Evolutionary conservation across 1,140 invertebrate species (phyloP).

Genomic region (Bicyclus anynana): DNA sequence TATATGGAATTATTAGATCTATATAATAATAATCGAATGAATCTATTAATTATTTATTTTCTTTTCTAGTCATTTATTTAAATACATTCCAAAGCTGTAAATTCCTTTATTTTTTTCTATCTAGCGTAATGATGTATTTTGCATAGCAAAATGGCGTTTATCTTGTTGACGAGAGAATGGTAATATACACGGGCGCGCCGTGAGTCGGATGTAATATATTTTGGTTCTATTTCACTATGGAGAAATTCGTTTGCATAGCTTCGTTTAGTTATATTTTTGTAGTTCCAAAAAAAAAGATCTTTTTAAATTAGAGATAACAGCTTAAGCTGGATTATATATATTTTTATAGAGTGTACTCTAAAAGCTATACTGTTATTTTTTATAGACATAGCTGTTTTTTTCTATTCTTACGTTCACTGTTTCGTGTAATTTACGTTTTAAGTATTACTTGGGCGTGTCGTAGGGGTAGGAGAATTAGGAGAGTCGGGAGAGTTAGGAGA

Average conservation of each 20-base stretch:
- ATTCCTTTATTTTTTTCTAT: slow-evolving; percentile 50
- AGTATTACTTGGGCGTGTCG: slow-evolving; percentile 28
- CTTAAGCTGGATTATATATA: slow-evolving; percentile 72
- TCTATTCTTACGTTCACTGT: slow-evolving; percentile 51
- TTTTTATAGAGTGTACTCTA: slow-evolving; percentile 74
- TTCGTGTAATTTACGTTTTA: slow-evolving; percentile 48
- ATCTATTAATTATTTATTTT: slow-evolving; percentile 31
- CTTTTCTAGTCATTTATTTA: slow-evolving; percentile 70
- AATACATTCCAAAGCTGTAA: slow-evolving; percentile 69
- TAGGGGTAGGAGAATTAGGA: slow-evolving; percentile 5
- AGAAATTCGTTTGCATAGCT: slow-evolving; percentile 52
- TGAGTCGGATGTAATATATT: slow-evolving; percentile 45
- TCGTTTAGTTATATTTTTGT: slow-evolving; percentile 65
- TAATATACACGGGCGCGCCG: slow-evolving; percentile 38
- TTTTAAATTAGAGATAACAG: slow-evolving; percentile 69
- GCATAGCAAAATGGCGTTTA: slow-evolving; percentile 73
- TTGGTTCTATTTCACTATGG: slow-evolving; percentile 37
- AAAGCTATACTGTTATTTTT: slow-evolving; percentile 73
- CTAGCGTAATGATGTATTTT: slow-evolving; percentile 71
- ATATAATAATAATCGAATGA: slow-evolving; percentile 34
- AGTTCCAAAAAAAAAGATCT: slow-evolving; percentile 56
- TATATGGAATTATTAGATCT: slow-evolving; percentile 24
- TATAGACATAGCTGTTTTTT: slow-evolving; percentile 67
- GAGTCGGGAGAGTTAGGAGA: too few relatives aligned
- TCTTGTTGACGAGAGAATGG: slow-evolving; percentile 51